These are phyloP conservation scores for Pharmacophagus antenor DNA, from an alignment of 2,888 invertebrate genomes.

Conservation along the genomic window DNA sequence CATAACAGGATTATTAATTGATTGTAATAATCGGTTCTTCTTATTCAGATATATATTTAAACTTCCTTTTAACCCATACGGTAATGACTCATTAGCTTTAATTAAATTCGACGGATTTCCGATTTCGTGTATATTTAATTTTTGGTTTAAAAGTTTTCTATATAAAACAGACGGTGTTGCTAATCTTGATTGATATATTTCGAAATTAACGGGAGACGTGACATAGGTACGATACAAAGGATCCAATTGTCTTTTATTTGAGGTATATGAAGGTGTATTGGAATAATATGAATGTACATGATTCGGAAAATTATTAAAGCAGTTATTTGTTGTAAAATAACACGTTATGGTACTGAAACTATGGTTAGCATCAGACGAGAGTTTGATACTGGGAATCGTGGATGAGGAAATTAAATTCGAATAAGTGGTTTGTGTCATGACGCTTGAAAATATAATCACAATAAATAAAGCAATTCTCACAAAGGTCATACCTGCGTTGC, in stretches of 20 bases:
- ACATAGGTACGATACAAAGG: conserved; percentile 1
- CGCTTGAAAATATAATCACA: conserved; percentile 10
- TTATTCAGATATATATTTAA: neutral
- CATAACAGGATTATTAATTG: conserved; percentile 23
- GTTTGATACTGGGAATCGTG: neutral
- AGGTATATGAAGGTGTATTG: neutral
- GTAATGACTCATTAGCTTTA: conserved; percentile 8
- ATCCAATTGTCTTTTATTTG: conserved; percentile 18
- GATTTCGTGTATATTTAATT: conserved; percentile 1
- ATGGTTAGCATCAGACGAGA: neutral
- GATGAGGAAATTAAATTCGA: conserved; percentile 7
- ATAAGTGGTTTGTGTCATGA: conserved; percentile 1
- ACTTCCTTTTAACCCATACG: neutral
- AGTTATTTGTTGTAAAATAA: conserved; percentile 4
- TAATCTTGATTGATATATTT: neutral
- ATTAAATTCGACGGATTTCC: conserved; percentile 1
- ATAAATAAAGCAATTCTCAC: conserved; percentile 10
- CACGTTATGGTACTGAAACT: conserved; percentile 4
- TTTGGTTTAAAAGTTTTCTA: conserved; percentile 14
- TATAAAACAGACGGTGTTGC: neutral
- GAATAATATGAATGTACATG: conserved; percentile 3
- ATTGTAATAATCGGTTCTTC: conserved; percentile 17
- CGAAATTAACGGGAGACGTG: neutral
- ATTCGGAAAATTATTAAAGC: conserved; percentile 1
- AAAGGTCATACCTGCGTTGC: conserved; percentile 30